These are phyloP conservation scores for Eupithecia insigniata DNA, from an alignment of 2,888 invertebrate species.

Conservation along the genomic window DNA sequence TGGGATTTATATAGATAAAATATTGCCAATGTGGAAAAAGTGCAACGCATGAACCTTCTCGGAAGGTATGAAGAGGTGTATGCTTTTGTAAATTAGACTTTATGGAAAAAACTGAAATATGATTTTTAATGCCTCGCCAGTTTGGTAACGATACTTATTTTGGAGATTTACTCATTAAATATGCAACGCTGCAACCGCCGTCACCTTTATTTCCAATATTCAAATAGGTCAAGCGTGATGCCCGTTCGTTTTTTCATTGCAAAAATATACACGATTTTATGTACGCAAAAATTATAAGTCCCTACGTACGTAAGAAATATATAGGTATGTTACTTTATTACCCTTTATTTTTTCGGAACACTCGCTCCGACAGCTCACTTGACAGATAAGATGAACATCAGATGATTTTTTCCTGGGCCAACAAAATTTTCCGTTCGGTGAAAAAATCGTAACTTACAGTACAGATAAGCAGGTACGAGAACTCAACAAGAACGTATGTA, in stretches of 20 bases:
- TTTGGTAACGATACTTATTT: background rate
- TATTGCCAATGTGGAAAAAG: constrained; percentile 39
- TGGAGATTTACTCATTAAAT: background rate
- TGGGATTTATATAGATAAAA: constrained; percentile 42
- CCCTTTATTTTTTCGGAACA: background rate
- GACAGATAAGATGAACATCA: background rate
- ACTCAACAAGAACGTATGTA: background rate
- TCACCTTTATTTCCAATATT: background rate
- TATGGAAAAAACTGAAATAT: background rate
- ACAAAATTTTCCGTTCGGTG: background rate
- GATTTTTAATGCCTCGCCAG: background rate
- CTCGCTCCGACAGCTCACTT: constrained; percentile 1
- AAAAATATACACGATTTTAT: too few species aligned
- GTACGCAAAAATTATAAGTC: too few species aligned
- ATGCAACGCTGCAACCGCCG: background rate
- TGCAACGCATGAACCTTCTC: constrained; percentile 37
- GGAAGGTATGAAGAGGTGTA: constrained; percentile 22
- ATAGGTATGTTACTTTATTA: too few species aligned
- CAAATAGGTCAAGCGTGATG: background rate
- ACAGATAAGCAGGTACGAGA: background rate
- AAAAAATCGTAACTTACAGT: background rate
- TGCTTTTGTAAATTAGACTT: background rate
- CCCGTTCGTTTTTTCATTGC: background rate
- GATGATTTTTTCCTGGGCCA: background rate
- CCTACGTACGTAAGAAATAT: too few species aligned